Conservation (phyloP, 1,140 invertebrate genomes). For the Caerostris extrusa region DNA sequence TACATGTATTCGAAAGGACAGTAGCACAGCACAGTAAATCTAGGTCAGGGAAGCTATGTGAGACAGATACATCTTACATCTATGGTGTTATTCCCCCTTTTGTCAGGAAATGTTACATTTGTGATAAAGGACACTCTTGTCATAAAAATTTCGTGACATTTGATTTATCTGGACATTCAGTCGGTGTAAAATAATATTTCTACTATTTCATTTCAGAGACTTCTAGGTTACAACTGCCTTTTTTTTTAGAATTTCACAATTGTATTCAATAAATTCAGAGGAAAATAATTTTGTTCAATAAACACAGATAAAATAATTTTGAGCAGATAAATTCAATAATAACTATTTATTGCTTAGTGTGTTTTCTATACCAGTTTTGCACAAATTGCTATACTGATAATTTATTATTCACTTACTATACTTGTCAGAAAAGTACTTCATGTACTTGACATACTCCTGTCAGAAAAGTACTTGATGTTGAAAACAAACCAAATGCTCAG, state of each 20-base stretch:
- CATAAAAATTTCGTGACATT: conserved; percentile 31
- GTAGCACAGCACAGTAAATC: not conserved
- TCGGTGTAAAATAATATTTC: conserved; percentile 32
- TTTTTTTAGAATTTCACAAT: not conserved
- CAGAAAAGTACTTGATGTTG: too few species aligned
- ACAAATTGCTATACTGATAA: too few species aligned
- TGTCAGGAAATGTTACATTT: conserved; percentile 9
- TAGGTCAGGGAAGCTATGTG: not conserved
- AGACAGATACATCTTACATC: not conserved
- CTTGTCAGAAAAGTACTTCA: too few species aligned
- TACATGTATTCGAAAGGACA: not conserved
- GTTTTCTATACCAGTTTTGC: too few species aligned
- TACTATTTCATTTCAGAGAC: conserved; percentile 11
- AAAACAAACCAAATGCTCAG: too few species aligned
- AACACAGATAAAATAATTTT: not conserved
- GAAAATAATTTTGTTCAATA: not conserved
- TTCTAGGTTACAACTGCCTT: not conserved
- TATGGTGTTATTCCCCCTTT: conserved; percentile 15
- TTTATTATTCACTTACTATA: too few species aligned
- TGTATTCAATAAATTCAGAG: not conserved
- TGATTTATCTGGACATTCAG: conserved; percentile 49
- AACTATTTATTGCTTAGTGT: too few species aligned
- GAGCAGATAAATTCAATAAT: too few species aligned
- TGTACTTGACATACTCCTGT: too few species aligned
- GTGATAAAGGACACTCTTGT: not conserved